phyloP scores from a whole-genome alignment of 2,888 invertebrate genomes.

The Argyresthia goedartella region DNA sequence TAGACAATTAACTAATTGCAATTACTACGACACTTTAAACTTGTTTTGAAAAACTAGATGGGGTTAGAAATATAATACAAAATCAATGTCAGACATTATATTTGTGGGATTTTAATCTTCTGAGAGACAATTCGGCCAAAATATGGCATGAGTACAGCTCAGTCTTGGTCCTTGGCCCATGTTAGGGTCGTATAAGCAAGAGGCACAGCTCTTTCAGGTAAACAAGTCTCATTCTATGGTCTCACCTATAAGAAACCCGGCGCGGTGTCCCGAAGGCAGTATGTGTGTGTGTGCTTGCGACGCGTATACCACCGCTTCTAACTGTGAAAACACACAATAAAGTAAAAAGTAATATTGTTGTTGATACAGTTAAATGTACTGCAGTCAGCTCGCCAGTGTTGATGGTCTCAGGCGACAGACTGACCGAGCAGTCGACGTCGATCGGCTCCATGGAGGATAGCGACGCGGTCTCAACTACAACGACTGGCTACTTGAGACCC shows the following conservation, averaged over 20 bases:
- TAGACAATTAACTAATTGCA: neutral
- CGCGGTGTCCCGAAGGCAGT: slow-evolving; percentile 89
- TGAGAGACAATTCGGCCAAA: too few relatives aligned
- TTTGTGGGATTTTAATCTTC: too few relatives aligned
- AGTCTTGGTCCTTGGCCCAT: too few relatives aligned
- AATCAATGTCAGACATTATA: too few relatives aligned
- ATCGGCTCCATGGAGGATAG: slow-evolving; percentile 95
- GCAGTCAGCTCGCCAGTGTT: slow-evolving; percentile 92
- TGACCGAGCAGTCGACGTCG: slow-evolving; percentile 89
- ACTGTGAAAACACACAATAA: slow-evolving; percentile 10
- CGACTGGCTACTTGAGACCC: slow-evolving; percentile 96
- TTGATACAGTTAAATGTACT: slow-evolving; percentile 91
- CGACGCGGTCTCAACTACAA: slow-evolving; percentile 98
- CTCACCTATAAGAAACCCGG: slow-evolving; percentile 93
- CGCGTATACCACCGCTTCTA: slow-evolving; percentile 97
- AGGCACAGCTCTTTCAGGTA: too few relatives aligned
- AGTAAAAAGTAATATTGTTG: too few relatives aligned
- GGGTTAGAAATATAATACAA: too few relatives aligned
- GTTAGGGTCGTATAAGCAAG: too few relatives aligned
- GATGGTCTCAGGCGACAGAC: slow-evolving; percentile 87
- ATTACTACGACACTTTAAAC: too few relatives aligned
- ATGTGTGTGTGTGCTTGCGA: slow-evolving; percentile 96
- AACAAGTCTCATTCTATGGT: too few relatives aligned
- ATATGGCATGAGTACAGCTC: too few relatives aligned
- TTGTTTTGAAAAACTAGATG: too few relatives aligned